phyloP scores from a whole-genome alignment of 2,888 invertebrate genomes.

The Mimas tiliae region DNA sequence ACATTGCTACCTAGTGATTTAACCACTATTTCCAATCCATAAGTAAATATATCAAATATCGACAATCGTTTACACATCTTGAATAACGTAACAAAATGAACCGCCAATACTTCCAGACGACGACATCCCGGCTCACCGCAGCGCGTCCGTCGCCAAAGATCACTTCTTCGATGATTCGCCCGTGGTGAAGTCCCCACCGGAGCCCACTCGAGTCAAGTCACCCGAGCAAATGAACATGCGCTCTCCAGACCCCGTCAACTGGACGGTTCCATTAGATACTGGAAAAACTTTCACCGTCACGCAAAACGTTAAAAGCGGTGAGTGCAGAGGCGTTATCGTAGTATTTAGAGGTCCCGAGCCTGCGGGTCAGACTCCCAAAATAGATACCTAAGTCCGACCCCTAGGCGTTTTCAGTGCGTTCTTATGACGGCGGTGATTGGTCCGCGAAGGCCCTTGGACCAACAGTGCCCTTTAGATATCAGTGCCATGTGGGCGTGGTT shows the following conservation, averaged over 20 bases:
- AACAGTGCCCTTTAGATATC: constrained; percentile 19
- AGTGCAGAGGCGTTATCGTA: constrained; percentile 66
- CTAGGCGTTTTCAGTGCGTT: background rate
- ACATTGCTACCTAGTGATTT: too few species aligned
- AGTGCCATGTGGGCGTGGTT: constrained; percentile 16
- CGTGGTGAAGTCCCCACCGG: constrained; percentile 96
- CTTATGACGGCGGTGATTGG: constrained; percentile 19
- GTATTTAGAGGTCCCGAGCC: constrained; percentile 32
- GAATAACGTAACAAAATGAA: background rate
- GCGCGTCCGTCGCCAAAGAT: constrained; percentile 81
- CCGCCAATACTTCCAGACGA: constrained; percentile 62
- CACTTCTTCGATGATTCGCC: constrained; percentile 83
- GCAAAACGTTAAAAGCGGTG: constrained; percentile 91
- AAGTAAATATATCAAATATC: too few species aligned
- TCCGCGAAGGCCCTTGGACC: constrained; percentile 12
- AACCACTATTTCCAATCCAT: background rate
- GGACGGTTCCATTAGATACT: constrained; percentile 97
- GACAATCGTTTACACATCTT: background rate
- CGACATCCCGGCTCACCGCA: constrained; percentile 77
- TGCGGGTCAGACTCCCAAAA: constrained; percentile 3
- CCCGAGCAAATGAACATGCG: constrained; percentile 96
- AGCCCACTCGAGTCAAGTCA: constrained; percentile 96
- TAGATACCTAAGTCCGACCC: constrained; percentile 20
- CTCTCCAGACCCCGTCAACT: constrained; percentile 97
- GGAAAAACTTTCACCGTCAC: constrained; percentile 97